These are phyloP conservation scores for Onychomys torridus DNA, from an alignment of 2,797 vertebrate species.

Conservation along the genomic window DNA sequence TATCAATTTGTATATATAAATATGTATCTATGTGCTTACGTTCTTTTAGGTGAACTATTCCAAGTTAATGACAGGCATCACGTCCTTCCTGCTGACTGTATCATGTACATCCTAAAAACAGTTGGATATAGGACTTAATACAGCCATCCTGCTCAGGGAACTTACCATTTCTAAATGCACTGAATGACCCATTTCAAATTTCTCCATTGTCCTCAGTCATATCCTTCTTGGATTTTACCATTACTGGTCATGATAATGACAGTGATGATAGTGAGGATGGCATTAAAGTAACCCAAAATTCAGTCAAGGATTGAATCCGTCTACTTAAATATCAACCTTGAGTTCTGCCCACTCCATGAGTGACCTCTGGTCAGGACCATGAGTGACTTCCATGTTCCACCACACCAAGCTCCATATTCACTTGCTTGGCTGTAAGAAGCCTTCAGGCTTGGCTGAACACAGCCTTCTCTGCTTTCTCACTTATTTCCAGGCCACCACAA, in stretches of 20 bases:
- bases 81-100: background rate
- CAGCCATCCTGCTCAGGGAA: background rate
- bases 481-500: background rate
- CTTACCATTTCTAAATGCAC: background rate
- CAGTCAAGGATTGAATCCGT: background rate
- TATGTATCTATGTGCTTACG: background rate
- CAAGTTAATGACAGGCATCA: background rate
- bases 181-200: background rate
- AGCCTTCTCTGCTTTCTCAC: background rate
- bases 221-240: background rate
- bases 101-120: background rate
- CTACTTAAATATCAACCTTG: background rate
- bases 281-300: background rate
- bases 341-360: background rate
- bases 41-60: background rate
- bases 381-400: background rate
- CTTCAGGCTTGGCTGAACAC: background rate
- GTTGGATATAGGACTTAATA: background rate
- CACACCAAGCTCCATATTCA: background rate
- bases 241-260: background rate
- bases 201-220: background rate
- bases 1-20: background rate
- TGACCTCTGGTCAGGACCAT: background rate
- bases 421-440: background rate
- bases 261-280: background rate